Evolutionary conservation across 2,888 invertebrate species (phyloP), one percentile per base, ranked within the genome.

Genomic region (Tryphoninae sp.): DNA sequence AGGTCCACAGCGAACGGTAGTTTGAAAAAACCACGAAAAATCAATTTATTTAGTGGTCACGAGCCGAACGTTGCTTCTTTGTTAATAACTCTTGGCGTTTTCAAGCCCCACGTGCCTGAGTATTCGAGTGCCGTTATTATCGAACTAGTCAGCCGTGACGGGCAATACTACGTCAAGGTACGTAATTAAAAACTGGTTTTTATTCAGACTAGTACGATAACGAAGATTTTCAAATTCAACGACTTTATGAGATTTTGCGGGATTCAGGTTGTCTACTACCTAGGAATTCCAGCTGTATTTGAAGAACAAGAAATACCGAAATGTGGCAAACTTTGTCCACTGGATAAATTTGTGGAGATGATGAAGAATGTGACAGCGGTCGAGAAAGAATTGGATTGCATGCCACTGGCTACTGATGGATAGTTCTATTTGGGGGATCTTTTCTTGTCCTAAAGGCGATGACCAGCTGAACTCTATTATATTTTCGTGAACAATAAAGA

Each of bases 21-120:
- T 77, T 80, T 55, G 89, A 82, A 83, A 0, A 89, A 91, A 6
- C 91, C 89, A 49, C 91, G 92, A 0, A 94, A 93, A 85, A 81
- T 95, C 23, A 91, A 92, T 53, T 86, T 95, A 74, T 94, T 93
- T 86, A 94, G 94, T 0, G 94, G 93, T 0, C 95, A 95, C 88
- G 95, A 95, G 88, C 94, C 94, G 71, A 95, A 95, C 51, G 93
- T 95, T 0, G 94, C 94, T 0, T 93, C 93, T 0, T 83, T 95
- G n/a, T 92, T 95, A 87, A 92, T 93, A 0, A 93, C 94, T 1
- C 91, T 94, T 0, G 92, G 92, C 11, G 93, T 94, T 1, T 95
- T 93, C 87, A 89, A 93, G 75, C 92, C 93, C 0, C 94, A 94
- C 75, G 93, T 94, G 80, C 95, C 95, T 0, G 92, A 92, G 13